Base-by-base conservation (phyloP, 1,140 invertebrate genomes). In the Scaptomyza graminum region DNA sequence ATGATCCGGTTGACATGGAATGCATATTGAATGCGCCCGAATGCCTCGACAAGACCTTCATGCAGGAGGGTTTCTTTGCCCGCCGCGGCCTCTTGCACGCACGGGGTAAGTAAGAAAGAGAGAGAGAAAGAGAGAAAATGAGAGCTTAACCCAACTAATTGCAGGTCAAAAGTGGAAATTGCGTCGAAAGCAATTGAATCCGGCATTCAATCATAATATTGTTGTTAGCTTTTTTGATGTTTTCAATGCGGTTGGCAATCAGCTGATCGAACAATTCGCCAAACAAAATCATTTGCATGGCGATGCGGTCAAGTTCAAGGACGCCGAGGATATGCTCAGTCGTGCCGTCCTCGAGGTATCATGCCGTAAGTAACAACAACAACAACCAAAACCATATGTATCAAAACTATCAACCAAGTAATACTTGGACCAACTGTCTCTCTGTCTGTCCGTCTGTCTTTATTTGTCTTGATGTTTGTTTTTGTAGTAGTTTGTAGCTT, bases 41-140 rank as follows among this genome's bases (percentile, higher is more conserved):
- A 44, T 91, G 90, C 12, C 71, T 74, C 22, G 87, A 91, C 39
- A 91, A 91, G 61, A 88, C 90, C 25, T 91, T 91, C 16, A 74
- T 91, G 65, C 90, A 91, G 55, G 80, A 91, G n/a, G 90, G 85
- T 5, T 91, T 91, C 74, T 91, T 90, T 52, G 85, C 81, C 0
- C 60, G 79, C 1, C 76, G 80, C 0, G 90, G 90, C 3, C 47
- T 91, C 22, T 41, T 91, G 0, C 90, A 91, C 72, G 90, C 90
- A 12, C 72, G 78, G 43, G 90, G 88, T 88, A 28, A 44, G 6
- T 44, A 8, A 12, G 4, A 5, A 4, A 1, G 12, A 11, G 8
- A 11, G 34, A 11, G 34, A 3, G 34, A 37, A 9, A 12, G 34
- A 3, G 34, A 37, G 1, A 9, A 9, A 37, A 11, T 37, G 7